These are phyloP conservation scores for Arion vulgaris DNA, from an alignment of 1,140 invertebrate species.

Conservation along the genomic window DNA sequence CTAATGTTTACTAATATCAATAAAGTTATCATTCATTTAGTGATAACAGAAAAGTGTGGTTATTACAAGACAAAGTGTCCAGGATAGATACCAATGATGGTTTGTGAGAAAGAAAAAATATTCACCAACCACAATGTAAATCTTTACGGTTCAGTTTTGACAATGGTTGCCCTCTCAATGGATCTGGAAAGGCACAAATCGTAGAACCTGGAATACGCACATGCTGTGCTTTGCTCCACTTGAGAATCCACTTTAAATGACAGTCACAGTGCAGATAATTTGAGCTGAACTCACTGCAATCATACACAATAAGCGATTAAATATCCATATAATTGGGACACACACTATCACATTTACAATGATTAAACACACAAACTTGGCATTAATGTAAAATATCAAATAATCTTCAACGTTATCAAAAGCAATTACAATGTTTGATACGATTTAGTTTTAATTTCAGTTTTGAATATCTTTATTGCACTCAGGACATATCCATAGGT, in stretches of 20 bases:
- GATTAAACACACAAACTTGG: no score
- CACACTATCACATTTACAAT: no score
- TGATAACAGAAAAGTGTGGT: neutral
- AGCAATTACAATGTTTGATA: no score
- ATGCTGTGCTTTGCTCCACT: conserved; percentile 82
- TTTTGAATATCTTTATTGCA: no score
- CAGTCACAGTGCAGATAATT: conserved; percentile 83
- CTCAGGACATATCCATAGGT: no score
- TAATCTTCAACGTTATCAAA: no score
- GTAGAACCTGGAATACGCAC: conserved; percentile 77
- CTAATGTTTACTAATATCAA: neutral
- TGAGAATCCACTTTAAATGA: conserved; percentile 84
- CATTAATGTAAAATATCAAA: no score
- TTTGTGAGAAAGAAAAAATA: neutral
- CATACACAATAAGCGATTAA: neutral
- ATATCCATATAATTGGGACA: neutral
- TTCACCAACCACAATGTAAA: conserved; percentile 66
- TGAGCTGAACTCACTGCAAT: conserved; percentile 66
- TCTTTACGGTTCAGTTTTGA: conserved; percentile 79
- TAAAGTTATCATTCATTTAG: neutral
- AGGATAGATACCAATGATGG: neutral
- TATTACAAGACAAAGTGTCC: neutral
- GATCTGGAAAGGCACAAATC: conserved; percentile 81
- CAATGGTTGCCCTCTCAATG: conserved; percentile 79
- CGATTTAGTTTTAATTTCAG: no score